Evolutionary conservation across 2,888 invertebrate species (phyloP).

Genomic region (Ctena decussata): DNA sequence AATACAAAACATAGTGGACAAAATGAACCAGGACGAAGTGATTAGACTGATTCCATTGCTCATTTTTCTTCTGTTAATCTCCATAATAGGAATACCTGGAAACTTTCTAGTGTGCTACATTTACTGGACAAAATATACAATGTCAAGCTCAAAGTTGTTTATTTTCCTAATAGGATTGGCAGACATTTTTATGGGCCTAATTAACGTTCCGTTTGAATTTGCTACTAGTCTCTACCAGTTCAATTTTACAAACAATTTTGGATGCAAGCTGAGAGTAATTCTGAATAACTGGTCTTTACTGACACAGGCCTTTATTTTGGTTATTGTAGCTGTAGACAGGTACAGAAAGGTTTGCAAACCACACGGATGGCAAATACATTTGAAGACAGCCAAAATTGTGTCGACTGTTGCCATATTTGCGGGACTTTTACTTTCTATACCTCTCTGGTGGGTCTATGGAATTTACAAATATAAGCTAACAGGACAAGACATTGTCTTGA

Average conservation of each 20-base stretch:
- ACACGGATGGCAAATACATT: conserved; percentile 70
- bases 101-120: conserved; percentile 68
- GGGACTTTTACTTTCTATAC: conserved; percentile 49
- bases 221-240: conserved; percentile 60
- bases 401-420: conserved; percentile 44
- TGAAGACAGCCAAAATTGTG: conserved; percentile 55
- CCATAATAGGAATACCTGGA: conserved; percentile 60
- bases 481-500: conserved; percentile 4
- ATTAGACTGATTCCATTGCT: conserved; percentile 54
- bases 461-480: conserved; percentile 15
- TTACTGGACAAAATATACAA: conserved; percentile 57
- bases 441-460: conserved; percentile 42
- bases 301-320: conserved; percentile 50
- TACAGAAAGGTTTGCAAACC: conserved; percentile 76
- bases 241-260: conserved; percentile 45
- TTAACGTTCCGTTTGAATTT: conserved; percentile 64
- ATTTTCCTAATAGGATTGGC: conserved; percentile 64
- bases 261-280: conserved; percentile 59
- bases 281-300: conserved; percentile 54
- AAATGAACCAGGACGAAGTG: conserved; percentile 60
- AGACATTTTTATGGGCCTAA: conserved; percentile 60
- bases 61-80: conserved; percentile 49
- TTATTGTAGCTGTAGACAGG: conserved; percentile 67
- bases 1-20: neutral
- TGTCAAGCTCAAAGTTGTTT: conserved; percentile 69